These are phyloP conservation scores for Bubo scandiacus DNA, from an alignment of 2,113 vertebrate species.

Conservation along the genomic window DNA sequence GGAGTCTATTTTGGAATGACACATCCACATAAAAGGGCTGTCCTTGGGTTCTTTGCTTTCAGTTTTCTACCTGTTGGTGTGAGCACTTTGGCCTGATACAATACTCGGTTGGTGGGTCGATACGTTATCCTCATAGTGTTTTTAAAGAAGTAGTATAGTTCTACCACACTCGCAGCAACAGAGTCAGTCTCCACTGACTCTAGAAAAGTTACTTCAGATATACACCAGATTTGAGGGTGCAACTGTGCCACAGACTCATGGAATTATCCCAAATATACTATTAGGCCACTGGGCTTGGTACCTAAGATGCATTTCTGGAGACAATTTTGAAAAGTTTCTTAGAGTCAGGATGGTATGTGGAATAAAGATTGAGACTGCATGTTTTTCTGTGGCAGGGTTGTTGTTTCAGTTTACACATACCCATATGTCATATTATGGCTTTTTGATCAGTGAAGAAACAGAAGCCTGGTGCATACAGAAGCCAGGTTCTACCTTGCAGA, in stretches of 20 bases:
- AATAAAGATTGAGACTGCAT: not conserved
- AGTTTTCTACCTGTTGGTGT: not conserved
- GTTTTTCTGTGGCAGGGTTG: not conserved
- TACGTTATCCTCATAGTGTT: not conserved
- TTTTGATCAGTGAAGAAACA: not conserved
- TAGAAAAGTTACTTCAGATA: not conserved
- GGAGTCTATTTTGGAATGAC: not conserved
- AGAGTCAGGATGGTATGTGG: not conserved
- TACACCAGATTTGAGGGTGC: not conserved
- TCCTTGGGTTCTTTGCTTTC: not conserved
- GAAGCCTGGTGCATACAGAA: not conserved
- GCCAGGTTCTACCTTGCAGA: not conserved
- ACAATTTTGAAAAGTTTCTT: not conserved
- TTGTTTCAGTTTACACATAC: slow-evolving; percentile 1
- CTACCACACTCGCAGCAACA: not conserved
- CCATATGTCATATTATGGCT: not conserved
- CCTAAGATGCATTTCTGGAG: slow-evolving; percentile 1
- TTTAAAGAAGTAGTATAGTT: not conserved
- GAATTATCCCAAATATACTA: not conserved
- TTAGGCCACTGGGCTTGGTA: not conserved
- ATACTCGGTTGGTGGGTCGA: not conserved
- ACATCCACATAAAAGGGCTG: not conserved
- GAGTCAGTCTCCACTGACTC: not conserved
- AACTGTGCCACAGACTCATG: not conserved
- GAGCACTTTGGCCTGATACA: not conserved